phyloP scores from a whole-genome alignment of 2,113 vertebrate species.

The Oryzias javanicus region DNA sequence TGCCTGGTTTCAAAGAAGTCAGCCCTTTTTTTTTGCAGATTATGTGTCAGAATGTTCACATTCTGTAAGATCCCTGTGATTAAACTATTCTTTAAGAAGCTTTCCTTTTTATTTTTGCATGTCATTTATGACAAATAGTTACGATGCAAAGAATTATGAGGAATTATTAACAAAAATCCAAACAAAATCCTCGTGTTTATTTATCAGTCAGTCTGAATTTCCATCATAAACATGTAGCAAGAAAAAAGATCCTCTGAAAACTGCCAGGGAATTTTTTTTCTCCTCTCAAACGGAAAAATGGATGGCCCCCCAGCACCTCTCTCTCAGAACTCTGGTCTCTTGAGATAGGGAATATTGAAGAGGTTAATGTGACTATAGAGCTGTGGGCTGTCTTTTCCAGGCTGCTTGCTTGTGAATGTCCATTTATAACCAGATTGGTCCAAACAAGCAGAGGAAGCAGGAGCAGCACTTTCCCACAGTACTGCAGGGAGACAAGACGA shows the following conservation, averaged over 20 bases:
- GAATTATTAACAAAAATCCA: too few relatives aligned
- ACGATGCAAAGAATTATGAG: too few relatives aligned
- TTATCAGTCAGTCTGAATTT: constrained; percentile 37
- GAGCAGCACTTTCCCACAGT: constrained; percentile 80
- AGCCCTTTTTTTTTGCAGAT: constrained; percentile 11
- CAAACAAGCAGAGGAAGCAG: constrained; percentile 71
- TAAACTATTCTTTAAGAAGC: too few relatives aligned
- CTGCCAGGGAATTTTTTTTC: constrained; percentile 30
- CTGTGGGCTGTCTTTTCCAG: constrained; percentile 44
- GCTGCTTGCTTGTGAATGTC: constrained; percentile 66
- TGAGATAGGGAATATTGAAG: constrained; percentile 67
- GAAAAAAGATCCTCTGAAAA: constrained; percentile 42
- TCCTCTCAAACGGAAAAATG: constrained; percentile 73
- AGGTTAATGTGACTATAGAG: constrained; percentile 63
- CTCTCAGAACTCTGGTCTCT: constrained; percentile 64
- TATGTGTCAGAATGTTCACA: constrained; percentile 5
- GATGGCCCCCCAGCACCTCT: constrained; percentile 65
- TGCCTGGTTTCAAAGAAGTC: constrained; percentile 27
- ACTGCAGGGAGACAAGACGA: constrained; percentile 52
- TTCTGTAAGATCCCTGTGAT: too few relatives aligned
- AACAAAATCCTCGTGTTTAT: constrained; percentile 11
- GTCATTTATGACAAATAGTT: too few relatives aligned
- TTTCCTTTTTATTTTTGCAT: too few relatives aligned
- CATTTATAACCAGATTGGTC: constrained; percentile 74
- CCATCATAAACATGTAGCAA: constrained; percentile 56